Evolutionary conservation across 2,797 vertebrate genomes (phyloP), one percentile per base, ranked within the genome.

Genomic region (Astyanax mexicanus): DNA sequence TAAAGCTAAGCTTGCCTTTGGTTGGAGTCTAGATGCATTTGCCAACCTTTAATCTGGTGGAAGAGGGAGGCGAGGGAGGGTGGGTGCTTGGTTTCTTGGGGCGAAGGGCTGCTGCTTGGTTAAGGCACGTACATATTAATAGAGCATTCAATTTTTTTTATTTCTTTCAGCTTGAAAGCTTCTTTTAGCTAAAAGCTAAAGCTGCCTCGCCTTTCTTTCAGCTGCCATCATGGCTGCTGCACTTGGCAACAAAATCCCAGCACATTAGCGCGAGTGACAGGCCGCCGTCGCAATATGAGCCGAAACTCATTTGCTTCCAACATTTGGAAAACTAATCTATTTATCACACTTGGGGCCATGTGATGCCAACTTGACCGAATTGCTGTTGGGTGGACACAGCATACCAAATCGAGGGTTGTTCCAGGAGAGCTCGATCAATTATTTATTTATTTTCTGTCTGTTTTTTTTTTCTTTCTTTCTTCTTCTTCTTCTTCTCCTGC

Each of bases 321-420:
- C 89, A 90, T 93, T 60, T 91, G 88, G 84, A 87, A 87, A 85
- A 88, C 88, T 93, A 92, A 94, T 93, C 91, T 92, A 88, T 91
- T 93, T 91, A 93, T 92, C 91, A 90, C 91, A 91, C 87, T 91
- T 85, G 69, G 62, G 62, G 69, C 67, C 80, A 54, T 66, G 80
- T 62, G 85, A 91, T 87, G 88, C 89, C 90, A 90, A 89, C 83
- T 91, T 90, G 84, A 90, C 90, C 84, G 60, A 86, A 88, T 60
- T 60, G 86, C 88, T 83, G 85, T 88, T 88, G 81, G 82, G 83
- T 82, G 89, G 90, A 87, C 83, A 80, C 84, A 87, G 86, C 77
- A 70, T 81, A 87, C 80, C 84, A 83, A 92, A 90, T 83, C 86
- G 77, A 61, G 80, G 70, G 79, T 29, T 49, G 35, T 87, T 87